Base-by-base conservation (phyloP, 2,888 invertebrate species). In the Syrista parreyssii region DNA sequence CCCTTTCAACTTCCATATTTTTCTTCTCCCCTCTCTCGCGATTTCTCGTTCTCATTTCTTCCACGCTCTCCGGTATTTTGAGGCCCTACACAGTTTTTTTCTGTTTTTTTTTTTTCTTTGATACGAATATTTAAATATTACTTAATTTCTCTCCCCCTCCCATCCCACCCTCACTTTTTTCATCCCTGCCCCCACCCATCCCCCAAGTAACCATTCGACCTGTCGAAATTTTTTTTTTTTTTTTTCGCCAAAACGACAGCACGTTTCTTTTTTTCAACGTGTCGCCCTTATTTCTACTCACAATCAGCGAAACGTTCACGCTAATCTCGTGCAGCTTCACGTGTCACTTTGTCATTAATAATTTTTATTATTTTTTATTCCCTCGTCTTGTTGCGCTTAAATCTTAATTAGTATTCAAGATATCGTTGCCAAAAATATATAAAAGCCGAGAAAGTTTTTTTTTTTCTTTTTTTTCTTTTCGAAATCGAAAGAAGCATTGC, bases 361-460 rank as follows among this genome's bases (percentile, higher is more conserved):
- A 69, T 76, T 81, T 69, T 73, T 80, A 79, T 79, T 81, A 71
- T 82, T 84, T 83, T 80, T 75, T 79, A 72, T 80, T 77, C 81
- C 83, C 78, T 81, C 83, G 81, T 86, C 86, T 88, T 86, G 85
- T 88, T 88, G 87, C 86, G 87, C 89, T 90, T 89, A 89, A 88
- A 88, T 84, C 87, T 90, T 91, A 90, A 88, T 87, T 89, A 89
- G 87, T 91, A 90, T 33, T 89, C 89, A 90, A 91, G 91, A 91
- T 89, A 89, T 91, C 89, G 88, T 91, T 91, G 91, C 91, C 91
- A 90, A 91, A 91, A 91, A 91, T 91, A 91, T 90, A 90, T 90
- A 89, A 91, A 84, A 90, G 89, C 88, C 87, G 87, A 89, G 88
- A 90, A 88, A 87, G 88, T 85, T 86, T 86, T 85, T 85, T 78